phyloP scores from a whole-genome alignment of 1,140 invertebrate genomes.

The Zaprionus capensis region DNA sequence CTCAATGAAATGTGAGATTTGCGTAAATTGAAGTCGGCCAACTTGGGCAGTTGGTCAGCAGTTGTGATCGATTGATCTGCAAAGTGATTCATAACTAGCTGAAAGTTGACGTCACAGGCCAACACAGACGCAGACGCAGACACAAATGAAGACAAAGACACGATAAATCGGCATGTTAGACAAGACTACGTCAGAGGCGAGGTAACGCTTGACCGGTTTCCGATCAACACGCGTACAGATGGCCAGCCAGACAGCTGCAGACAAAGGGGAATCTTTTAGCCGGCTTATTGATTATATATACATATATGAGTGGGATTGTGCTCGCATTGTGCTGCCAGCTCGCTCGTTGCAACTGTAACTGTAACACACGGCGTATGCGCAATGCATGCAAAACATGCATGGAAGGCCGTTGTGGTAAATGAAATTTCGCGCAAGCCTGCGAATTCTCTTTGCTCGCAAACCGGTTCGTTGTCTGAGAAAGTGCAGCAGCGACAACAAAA shows the following conservation, averaged over 20 bases:
- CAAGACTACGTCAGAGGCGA: slow-evolving; percentile 47
- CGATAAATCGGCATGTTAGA: slow-evolving; percentile 19
- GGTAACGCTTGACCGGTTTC: slow-evolving; percentile 46
- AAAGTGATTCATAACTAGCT: slow-evolving; percentile 35
- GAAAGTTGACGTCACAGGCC: slow-evolving; percentile 39
- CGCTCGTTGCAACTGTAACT: slow-evolving; percentile 21
- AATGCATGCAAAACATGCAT: slow-evolving; percentile 65
- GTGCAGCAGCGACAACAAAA: slow-evolving; percentile 54
- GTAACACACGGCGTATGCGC: slow-evolving; percentile 73
- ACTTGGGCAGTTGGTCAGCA: background rate
- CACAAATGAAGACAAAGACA: slow-evolving; percentile 28
- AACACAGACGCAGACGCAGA: background rate
- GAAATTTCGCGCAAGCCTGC: slow-evolving; percentile 62
- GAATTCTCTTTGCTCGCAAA: slow-evolving; percentile 28
- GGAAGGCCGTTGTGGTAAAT: slow-evolving; percentile 58
- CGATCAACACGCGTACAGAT: background rate
- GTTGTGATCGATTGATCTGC: slow-evolving; percentile 22
- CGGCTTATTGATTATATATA: slow-evolving; percentile 23
- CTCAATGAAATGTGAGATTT: slow-evolving; percentile 34
- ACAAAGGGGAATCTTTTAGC: slow-evolving; percentile 33
- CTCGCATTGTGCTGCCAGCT: slow-evolving; percentile 5
- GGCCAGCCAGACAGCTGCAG: slow-evolving; percentile 4
- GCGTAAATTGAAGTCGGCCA: slow-evolving; percentile 16
- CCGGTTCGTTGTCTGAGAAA: slow-evolving; percentile 68
- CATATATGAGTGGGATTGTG: background rate